Evolutionary conservation across 2,113 vertebrate species (phyloP).

Genomic region (Heterocephalus glaber): DNA sequence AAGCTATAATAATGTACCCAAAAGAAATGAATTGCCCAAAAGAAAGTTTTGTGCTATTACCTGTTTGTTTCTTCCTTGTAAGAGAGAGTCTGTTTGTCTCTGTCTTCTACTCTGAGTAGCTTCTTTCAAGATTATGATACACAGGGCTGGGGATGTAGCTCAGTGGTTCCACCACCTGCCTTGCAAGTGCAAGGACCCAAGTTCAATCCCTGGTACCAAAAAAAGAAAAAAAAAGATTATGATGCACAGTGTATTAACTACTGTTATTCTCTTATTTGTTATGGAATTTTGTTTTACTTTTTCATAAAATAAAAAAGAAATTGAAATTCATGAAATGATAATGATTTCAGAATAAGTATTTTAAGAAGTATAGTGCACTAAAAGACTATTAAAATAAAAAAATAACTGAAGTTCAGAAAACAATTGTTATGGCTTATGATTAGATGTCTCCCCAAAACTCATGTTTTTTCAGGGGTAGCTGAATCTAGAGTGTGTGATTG

Average conservation of each 20-base stretch:
- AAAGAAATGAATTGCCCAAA: background rate
- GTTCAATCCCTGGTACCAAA: too few relatives aligned
- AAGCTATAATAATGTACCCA: background rate
- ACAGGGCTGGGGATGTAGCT: too few relatives aligned
- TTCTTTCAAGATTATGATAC: background rate
- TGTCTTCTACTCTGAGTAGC: background rate
- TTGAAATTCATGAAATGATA: background rate
- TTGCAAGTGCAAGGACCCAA: too few relatives aligned
- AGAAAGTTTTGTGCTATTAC: background rate
- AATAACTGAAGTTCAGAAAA: background rate
- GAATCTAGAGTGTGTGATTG: too few relatives aligned
- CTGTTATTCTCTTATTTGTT: background rate
- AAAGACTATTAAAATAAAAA: background rate
- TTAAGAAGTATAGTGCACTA: background rate
- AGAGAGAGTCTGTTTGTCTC: background rate
- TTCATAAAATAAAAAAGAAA: background rate
- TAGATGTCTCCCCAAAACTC: too few relatives aligned
- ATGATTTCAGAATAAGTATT: background rate
- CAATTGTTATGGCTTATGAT: too few relatives aligned
- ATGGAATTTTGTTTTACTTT: background rate
- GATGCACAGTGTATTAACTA: background rate
- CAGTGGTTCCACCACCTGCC: too few relatives aligned
- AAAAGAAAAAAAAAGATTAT: too few relatives aligned
- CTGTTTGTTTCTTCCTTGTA: background rate
- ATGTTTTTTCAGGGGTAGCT: too few relatives aligned